Evolutionary conservation across 92 coral and sea anemone genomes (phyloP).

Genomic region (Diadumene lineata): DNA sequence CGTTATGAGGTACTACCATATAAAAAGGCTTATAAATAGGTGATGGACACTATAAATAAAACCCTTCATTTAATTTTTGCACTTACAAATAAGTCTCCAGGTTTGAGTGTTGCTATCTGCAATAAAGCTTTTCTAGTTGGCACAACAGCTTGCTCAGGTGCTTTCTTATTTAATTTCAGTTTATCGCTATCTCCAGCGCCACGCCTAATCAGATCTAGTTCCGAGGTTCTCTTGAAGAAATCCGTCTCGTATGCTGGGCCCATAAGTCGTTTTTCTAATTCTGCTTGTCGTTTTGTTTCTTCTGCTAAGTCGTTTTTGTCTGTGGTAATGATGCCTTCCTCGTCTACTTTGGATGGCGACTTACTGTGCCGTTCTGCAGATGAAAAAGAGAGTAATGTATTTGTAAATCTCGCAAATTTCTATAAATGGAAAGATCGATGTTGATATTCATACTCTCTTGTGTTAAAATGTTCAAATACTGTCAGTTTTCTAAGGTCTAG

Average conservation of each 20-base stretch:
- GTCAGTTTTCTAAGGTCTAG: no score
- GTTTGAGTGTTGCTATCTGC: slow-evolving; percentile 84
- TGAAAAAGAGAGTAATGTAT: no score
- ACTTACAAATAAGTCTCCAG: slow-evolving; percentile 90
- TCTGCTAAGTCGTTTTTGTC: slow-evolving; percentile 7
- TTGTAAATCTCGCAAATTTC: no score
- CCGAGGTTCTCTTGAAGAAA: slow-evolving; percentile 38
- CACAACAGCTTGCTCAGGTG: slow-evolving; percentile 37
- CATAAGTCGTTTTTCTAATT: slow-evolving; percentile 1
- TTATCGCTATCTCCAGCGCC: slow-evolving; percentile 9
- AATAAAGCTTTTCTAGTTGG: slow-evolving; percentile 82
- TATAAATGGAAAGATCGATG: no score
- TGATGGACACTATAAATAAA: neutral
- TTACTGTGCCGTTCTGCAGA: slow-evolving; percentile 19
- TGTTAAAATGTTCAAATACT: no score
- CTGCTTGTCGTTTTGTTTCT: neutral
- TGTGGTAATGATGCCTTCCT: slow-evolving; percentile 36
- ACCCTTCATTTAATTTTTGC: neutral
- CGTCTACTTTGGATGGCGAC: slow-evolving; percentile 17
- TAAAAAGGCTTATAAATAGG: no score
- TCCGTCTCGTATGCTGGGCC: slow-evolving; percentile 40
- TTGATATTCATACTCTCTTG: no score
- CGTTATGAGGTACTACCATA: neutral
- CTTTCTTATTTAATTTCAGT: slow-evolving; percentile 10
- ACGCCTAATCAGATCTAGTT: slow-evolving; percentile 23